Base-by-base conservation (phyloP, 2,797 vertebrate species). In the Urosaurus nigricauda region DNA sequence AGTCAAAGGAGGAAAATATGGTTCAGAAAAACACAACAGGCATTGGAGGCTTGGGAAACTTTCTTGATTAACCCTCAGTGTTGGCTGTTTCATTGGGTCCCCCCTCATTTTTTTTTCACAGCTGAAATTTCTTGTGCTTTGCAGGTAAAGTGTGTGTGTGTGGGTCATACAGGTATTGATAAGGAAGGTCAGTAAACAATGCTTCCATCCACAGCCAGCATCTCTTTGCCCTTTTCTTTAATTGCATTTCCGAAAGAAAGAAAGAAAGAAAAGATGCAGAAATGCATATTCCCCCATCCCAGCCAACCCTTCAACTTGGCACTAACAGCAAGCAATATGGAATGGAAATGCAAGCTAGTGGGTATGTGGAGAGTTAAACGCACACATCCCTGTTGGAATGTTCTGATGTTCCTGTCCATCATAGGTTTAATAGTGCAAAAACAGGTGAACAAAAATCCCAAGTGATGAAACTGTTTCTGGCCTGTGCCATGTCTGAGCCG, bases 1-100 rank as follows among this genome's bases (percentile, higher is more conserved):
- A 91, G 90, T 95, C 90, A 94, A 89, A 91, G 87, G 84, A 88
- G 93, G 87, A 83, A 92, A 90, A 83, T 19, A 84, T 94, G 92
- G 94, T 92, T 94, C 82, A 88, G 83, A 82, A 90, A 68, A 95
- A 92, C 84, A 88, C 56, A 70, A 84, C 84, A 56, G 60, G 65
- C 90, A 74, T 92, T 56, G 51, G 87, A 70, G 51, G 88, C 92
- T 81, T 68, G 58, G n/a, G 87, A 92, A 89, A 90, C 77, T 93
- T 81, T 93, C 87, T 89, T 95, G 91, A 93, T 92, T 91, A 91
- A 83, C 94, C 89, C 32, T 83, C 56, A 83, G 21, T 35, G 40
- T 43, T 75, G 32, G 32, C 40, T 60, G 6, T n/a, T 37, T 74
- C 37, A 2, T 37, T 51, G 9, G 70, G 21, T 79, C 81, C n/a